These are phyloP conservation scores for Tokudaia tokunoshimensis DNA, from an alignment of 2,797 vertebrate species.

Conservation along the genomic window DNA sequence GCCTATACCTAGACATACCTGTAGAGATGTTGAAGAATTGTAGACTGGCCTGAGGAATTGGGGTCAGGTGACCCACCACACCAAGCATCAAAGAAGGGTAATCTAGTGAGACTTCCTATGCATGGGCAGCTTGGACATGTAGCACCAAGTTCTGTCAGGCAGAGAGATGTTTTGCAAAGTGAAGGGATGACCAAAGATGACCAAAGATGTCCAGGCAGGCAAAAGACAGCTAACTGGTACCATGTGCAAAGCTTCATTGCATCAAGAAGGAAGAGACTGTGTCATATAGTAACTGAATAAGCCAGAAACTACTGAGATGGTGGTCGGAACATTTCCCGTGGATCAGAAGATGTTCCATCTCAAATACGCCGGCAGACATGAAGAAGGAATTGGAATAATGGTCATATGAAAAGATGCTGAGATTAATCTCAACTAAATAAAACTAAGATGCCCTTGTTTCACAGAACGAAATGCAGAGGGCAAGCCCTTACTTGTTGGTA, in stretches of 20 bases:
- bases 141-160: background rate
- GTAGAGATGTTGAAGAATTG: background rate
- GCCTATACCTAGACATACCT: background rate
- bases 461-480: background rate
- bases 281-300: slow-evolving; percentile 53
- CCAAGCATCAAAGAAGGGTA: background rate
- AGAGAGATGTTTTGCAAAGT: background rate
- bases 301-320: slow-evolving; percentile 56
- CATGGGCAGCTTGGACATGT: background rate
- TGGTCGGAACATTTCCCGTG: slow-evolving; percentile 10
- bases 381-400: background rate
- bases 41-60: background rate
- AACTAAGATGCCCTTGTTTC: background rate
- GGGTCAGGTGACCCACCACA: background rate
- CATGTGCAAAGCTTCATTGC: background rate
- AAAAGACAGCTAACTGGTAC: background rate
- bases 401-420: background rate
- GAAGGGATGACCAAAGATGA: background rate
- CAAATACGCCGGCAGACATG: background rate
- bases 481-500: background rate
- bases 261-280: background rate
- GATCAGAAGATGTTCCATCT: slow-evolving; percentile 1
- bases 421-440: background rate
- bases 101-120: background rate
- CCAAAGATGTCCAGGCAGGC: background rate